phyloP scores from a whole-genome alignment of 2,888 invertebrate genomes.

The Lepeophtheirus nordmannii region DNA sequence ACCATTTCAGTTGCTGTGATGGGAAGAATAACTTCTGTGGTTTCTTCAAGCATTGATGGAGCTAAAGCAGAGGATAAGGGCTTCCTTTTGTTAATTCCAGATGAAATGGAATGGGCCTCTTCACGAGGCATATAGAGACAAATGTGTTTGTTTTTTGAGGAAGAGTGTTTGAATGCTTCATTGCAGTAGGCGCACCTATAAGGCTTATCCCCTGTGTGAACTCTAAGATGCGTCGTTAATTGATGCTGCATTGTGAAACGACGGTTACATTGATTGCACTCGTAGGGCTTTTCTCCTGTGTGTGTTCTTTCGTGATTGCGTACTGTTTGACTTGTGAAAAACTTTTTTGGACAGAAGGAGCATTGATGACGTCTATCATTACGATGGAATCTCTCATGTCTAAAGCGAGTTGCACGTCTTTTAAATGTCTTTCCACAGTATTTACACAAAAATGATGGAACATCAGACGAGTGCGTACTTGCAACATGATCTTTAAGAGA shows the following conservation, averaged over 20 bases:
- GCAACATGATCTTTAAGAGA: background rate
- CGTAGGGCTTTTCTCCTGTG: slow-evolving; percentile 3
- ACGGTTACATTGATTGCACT: background rate
- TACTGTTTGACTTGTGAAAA: background rate
- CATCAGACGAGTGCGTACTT: background rate
- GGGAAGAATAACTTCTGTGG: background rate
- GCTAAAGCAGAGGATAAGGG: background rate
- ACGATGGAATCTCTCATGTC: background rate
- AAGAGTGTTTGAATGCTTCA: background rate
- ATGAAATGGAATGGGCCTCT: background rate
- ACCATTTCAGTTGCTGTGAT: background rate
- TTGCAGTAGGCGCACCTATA: background rate
- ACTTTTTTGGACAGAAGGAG: background rate
- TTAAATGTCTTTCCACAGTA: slow-evolving; percentile 2
- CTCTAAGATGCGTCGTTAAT: background rate
- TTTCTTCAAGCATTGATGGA: background rate
- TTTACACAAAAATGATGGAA: background rate
- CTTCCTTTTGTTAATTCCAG: background rate
- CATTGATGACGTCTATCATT: background rate
- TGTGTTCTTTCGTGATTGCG: slow-evolving; percentile 1
- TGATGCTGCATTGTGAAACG: background rate
- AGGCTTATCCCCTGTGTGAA: background rate
- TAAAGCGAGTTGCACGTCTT: background rate
- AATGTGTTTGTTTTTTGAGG: background rate
- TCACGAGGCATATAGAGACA: background rate